Evolutionary conservation across 2,888 invertebrate genomes (phyloP), one percentile per base, ranked within the genome.

Genomic region (Thalpophila matura): DNA sequence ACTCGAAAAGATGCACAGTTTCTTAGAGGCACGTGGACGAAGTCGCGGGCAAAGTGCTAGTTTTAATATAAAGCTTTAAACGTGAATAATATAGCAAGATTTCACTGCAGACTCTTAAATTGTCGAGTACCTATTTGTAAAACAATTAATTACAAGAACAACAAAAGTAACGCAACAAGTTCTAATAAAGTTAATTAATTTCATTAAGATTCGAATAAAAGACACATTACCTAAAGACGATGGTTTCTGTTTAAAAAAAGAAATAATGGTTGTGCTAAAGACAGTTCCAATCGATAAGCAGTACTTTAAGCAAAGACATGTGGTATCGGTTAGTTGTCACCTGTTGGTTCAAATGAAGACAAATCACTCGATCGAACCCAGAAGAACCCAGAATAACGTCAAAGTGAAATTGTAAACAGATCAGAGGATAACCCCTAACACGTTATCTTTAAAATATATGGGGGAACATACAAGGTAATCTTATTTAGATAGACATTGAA

Each of bases 161-260:
- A 51, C 26, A 37, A 61, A 61, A 57, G 37, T 1, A 43, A 74
- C 33, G 76, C 75, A 75, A 75, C 75, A 79, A 79, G 76, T 75
- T 38, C 54, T 42, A 33, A 14, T 0, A 12, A 26, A 24, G 7
- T 6, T 45, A 20, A 2, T 40, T 22, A 22, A 26, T 6, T 18
- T 0, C n/a, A 20, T 16, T 14, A 33, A 38, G 6, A 42, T 24
- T 35, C 2, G 0, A 9, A 6, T 14, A 10, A 20, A 24, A 7
- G 2, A 10, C 3, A 27, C 22, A 22, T 40, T 22, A n/a, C 3
- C 20, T 40, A 40, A n/a, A 43, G 9, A 14, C 12, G 59, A 33
- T 18, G 1, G n/a, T 27, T 1, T 33, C 10, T 4, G 1, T 9
- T 22, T 22, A 4, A 9, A 22, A 26, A 16, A 10, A 26, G 0